Evolutionary conservation across 2,113 vertebrate genomes (phyloP), one percentile per base, ranked within the genome.

Genomic region (Rhipidura dahli): DNA sequence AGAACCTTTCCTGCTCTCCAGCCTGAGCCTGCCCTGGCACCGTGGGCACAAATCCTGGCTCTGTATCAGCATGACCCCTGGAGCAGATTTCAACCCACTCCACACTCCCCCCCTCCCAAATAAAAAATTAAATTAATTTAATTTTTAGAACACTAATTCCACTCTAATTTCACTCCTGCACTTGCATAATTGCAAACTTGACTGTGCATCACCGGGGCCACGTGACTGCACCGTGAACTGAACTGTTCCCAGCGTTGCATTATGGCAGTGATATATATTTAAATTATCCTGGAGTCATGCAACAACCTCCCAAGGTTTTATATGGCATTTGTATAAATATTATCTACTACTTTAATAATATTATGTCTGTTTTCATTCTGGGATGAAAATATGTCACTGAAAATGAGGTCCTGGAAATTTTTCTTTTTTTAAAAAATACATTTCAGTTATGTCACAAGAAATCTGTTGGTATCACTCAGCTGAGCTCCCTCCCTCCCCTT

Each of bases 301-400:
- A 97, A 77, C 35, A 86, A 45, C 42, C 3, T 83, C 40, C 6
- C 64, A 63, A 83, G 83, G 61, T 90, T 94, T 90, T 82, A 87
- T 35, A 85, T 3, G n/a, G 64, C 3, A 16, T 87, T 71, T 70
- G 79, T 70, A 84, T 91, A 95, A 94, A 93, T 85, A 93, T 87
- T 93, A 90, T 83, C 90, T 86, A 69, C 92, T 57, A 28, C 64
- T 93, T 83, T 61, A 89, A 93, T 91, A 94, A 84, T 39, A 91
- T 88, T 83, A 87, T 63, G 75, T 85, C 89, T 95, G 40, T 86
- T 92, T 90, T 83, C 76, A 86, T 77, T 82, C 76, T 11, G 19
- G 31, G 82, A 87, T 90, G 61, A 87, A 87, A 92, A 92, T 61
- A 81, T 21, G 39, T 69, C 44, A 20, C 39, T 14, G 40, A 95